Conservation (phyloP, 92 coral and sea anemone genomes). For the Zoanthus gigantus region DNA sequence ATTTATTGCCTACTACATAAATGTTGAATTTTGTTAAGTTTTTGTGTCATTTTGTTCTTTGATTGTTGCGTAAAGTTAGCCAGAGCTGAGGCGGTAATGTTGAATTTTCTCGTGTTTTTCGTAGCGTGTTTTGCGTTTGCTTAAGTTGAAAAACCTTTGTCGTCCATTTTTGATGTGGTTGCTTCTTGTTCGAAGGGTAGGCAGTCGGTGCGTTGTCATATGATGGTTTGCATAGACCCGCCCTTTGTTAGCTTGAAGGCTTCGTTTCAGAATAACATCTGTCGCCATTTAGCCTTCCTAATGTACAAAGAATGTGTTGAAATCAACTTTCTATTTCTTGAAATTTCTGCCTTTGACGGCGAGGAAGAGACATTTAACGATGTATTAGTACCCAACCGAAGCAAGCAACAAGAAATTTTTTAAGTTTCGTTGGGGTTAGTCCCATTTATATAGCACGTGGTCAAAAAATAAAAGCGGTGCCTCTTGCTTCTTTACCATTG, state of each 20-base stretch:
- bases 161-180: conserved; percentile 51
- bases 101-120: conserved; percentile 46
- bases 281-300: conserved; percentile 15
- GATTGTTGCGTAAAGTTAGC: conserved; percentile 24
- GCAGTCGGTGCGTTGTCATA: background rate
- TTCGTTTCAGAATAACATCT: conserved; percentile 37
- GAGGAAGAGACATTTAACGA: background rate
- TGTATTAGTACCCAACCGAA: background rate
- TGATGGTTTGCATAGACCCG: conserved; percentile 17
- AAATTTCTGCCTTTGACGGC: background rate
- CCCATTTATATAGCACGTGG: conserved; percentile 26
- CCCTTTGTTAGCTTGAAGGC: conserved; percentile 24
- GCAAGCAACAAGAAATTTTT: background rate
- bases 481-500: conserved; percentile 1
- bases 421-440: background rate
- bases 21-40: conserved; percentile 30
- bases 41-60: conserved; percentile 41
- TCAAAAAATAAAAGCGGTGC: background rate
- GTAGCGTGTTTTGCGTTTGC: conserved; percentile 17
- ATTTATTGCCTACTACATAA: conserved; percentile 30
- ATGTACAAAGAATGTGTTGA: background rate
- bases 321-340: conserved; percentile 4
- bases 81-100: conserved; percentile 28
- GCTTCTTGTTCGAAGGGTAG: conserved; percentile 19
- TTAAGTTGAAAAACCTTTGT: conserved; percentile 16